Evolutionary conservation across 2,888 invertebrate genomes (phyloP).

Genomic region (Acleris literana): DNA sequence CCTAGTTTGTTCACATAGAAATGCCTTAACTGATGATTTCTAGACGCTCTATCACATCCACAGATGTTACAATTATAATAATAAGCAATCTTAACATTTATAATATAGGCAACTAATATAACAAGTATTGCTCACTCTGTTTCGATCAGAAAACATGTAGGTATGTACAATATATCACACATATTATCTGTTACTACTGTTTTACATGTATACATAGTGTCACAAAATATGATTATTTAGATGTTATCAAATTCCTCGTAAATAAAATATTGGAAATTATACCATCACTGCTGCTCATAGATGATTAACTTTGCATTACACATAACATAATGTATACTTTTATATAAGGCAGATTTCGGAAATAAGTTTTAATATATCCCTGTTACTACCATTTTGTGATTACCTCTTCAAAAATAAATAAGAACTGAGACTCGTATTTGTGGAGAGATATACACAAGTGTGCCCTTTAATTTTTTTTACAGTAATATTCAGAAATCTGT

Average conservation of each 20-base stretch:
- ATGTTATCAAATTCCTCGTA: conserved; percentile 21
- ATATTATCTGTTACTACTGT: conserved; percentile 43
- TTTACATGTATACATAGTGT: conserved; percentile 34
- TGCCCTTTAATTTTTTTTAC: too few relatives aligned
- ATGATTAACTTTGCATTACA: background rate
- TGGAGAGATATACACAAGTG: too few relatives aligned
- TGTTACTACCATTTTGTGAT: too few relatives aligned
- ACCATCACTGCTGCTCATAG: background rate
- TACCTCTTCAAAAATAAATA: too few relatives aligned
- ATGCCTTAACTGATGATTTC: conserved; percentile 55
- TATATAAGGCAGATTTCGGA: too few relatives aligned
- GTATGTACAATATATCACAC: conserved; percentile 42
- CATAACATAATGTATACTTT: too few relatives aligned
- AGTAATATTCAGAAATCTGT: too few relatives aligned
- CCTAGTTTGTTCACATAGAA: conserved; percentile 55
- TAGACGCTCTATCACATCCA: conserved; percentile 44
- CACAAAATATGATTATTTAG: conserved; percentile 34
- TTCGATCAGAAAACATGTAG: conserved; percentile 55
- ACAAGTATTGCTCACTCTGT: conserved; percentile 58
- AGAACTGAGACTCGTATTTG: too few relatives aligned
- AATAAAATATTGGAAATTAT: conserved; percentile 1
- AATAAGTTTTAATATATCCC: too few relatives aligned
- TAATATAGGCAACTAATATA: conserved; percentile 41
- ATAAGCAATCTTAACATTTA: conserved; percentile 41
- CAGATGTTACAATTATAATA: conserved; percentile 43